Conservation (phyloP, 2,797 vertebrate species). For the Acropternis orthonyx region DNA sequence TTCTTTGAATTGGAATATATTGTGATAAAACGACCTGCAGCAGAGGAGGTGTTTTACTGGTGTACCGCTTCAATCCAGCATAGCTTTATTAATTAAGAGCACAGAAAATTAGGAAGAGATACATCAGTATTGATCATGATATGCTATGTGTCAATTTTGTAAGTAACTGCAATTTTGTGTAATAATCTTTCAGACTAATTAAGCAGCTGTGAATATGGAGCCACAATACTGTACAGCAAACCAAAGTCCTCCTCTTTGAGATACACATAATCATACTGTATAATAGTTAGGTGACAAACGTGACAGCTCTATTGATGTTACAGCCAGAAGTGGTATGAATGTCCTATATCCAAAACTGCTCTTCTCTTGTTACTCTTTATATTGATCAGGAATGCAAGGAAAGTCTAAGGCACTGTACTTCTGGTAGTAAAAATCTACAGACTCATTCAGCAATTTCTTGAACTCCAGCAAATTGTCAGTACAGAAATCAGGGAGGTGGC, state of each 20-base stretch:
- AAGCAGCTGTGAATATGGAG: not conserved
- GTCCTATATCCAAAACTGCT: not conserved
- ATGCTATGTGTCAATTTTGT: not conserved
- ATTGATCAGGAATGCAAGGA: not conserved
- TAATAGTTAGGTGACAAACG: conserved; percentile 2
- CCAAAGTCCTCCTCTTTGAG: not conserved
- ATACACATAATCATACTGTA: not conserved
- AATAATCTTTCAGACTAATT: not conserved
- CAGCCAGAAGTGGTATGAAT: not conserved
- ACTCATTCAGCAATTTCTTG: conserved; percentile 19
- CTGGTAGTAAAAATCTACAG: conserved; percentile 25
- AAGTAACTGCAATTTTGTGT: not conserved
- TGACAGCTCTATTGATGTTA: not conserved
- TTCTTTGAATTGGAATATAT: not conserved
- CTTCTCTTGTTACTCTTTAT: not conserved
- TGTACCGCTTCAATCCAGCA: not conserved
- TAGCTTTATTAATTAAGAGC: not conserved
- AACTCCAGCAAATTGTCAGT: not conserved
- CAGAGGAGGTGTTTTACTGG: not conserved
- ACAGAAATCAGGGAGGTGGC: not conserved
- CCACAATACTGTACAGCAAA: not conserved
- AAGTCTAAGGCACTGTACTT: not conserved
- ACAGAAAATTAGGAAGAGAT: not conserved
- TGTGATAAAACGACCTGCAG: not conserved
- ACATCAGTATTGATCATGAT: not conserved